Percentiles rank a stretch among this genome's conserved stretches.
phyloP scores from a whole-genome alignment of 2,888 invertebrate species.

The Nomada flava region DNA sequence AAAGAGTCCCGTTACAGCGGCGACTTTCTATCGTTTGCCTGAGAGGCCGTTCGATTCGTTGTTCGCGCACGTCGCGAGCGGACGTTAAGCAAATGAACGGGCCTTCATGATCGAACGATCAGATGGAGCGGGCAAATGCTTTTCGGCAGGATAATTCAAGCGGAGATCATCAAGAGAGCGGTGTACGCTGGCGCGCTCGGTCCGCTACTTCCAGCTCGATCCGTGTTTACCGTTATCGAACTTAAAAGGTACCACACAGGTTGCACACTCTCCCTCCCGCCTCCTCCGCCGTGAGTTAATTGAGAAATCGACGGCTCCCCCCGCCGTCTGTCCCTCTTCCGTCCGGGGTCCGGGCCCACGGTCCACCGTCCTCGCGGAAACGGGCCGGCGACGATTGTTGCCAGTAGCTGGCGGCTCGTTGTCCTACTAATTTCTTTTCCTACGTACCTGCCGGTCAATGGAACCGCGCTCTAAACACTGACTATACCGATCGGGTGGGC shows the following conservation, averaged over 20 bases:
- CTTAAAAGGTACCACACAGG: constrained; percentile 64
- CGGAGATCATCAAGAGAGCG: constrained; percentile 41
- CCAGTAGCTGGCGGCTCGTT: constrained; percentile 16
- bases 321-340: constrained; percentile 1
- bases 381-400: not conserved
- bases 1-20: constrained; percentile 28
- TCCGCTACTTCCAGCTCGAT: constrained; percentile 66
- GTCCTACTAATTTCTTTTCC: not conserved
- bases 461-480: not conserved
- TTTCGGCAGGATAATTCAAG: constrained; percentile 36
- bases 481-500: too few species aligned
- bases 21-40: constrained; percentile 41
- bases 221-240: constrained; percentile 71
- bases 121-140: constrained; percentile 8
- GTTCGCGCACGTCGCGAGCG: not conserved
- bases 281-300: constrained; percentile 46
- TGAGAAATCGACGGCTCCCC: constrained; percentile 62
- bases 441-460: not conserved
- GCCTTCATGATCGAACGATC: constrained; percentile 7
- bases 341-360: not conserved
- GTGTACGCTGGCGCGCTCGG: not conserved
- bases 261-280: constrained; percentile 44
- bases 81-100: constrained; percentile 15
- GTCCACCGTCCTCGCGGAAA: not conserved
- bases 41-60: constrained; percentile 19